phyloP scores from a whole-genome alignment of 2,113 vertebrate species.

The Nematolebias whitei region DNA sequence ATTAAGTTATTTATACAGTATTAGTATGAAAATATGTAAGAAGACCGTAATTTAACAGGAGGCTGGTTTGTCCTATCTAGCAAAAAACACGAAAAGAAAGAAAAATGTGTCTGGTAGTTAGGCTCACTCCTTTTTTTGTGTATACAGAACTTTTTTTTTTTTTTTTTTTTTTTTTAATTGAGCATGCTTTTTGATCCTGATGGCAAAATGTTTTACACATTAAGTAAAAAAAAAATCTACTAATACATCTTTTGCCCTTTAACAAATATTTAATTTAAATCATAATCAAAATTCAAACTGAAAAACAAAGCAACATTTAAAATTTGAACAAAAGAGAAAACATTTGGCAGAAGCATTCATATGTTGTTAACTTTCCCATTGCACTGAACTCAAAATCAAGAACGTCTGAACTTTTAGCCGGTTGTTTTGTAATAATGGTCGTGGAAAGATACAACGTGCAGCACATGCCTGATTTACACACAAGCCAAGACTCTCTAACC shows the following conservation, averaged over 20 bases:
- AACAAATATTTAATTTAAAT: too few relatives aligned
- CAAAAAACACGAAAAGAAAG: background rate
- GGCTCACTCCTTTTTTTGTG: background rate
- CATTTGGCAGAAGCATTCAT: background rate
- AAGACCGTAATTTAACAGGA: background rate
- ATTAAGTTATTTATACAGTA: background rate
- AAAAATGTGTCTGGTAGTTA: background rate
- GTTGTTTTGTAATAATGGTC: conserved; percentile 17
- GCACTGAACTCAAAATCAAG: background rate
- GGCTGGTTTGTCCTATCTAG: too few relatives aligned
- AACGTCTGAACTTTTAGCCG: conserved; percentile 24
- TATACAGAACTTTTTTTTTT: too few relatives aligned
- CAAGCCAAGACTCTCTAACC: conserved; percentile 51
- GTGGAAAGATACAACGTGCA: conserved; percentile 18
- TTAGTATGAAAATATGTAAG: background rate
- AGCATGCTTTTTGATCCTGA: background rate
- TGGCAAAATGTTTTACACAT: too few relatives aligned
- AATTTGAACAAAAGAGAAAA: background rate
- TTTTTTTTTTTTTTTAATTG: background rate
- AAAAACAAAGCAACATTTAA: background rate
- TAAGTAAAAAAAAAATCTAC: too few relatives aligned
- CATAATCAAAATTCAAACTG: too few relatives aligned
- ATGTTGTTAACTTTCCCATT: too few relatives aligned
- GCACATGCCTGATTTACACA: conserved; percentile 51
- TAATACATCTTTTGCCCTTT: too few relatives aligned